Percentiles rank a stretch among this genome's conserved stretches.
phyloP scores from a whole-genome alignment of 2,888 invertebrate genomes.

The Sarcophaga variegata region DNA sequence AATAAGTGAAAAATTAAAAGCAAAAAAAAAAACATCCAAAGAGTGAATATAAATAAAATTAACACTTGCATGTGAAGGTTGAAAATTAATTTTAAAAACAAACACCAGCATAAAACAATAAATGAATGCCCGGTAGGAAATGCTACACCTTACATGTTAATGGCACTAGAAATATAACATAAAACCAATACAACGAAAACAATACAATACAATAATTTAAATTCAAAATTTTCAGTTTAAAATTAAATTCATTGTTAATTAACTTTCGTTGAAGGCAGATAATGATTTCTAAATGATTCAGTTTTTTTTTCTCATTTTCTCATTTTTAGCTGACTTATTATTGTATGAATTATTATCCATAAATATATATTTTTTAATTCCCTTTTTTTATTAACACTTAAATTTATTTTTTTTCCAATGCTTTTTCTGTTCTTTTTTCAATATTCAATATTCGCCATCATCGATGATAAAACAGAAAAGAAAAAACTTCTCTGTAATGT shows the following conservation, averaged over 20 bases:
- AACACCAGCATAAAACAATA: slow-evolving; percentile 3
- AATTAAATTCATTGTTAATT: too few species aligned
- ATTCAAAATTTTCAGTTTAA: too few species aligned
- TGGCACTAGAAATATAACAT: too few species aligned
- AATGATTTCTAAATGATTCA: too few species aligned
- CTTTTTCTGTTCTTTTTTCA: background rate
- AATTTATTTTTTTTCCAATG: background rate
- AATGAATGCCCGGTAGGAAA: slow-evolving; percentile 15
- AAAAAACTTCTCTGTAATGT: slow-evolving; percentile 43
- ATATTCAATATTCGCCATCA: slow-evolving; percentile 21
- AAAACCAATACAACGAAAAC: too few species aligned
- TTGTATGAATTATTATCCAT: background rate
- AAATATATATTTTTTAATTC: slow-evolving; percentile 25
- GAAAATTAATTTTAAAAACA: slow-evolving; percentile 39
- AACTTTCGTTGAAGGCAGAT: too few species aligned
- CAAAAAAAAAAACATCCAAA: background rate
- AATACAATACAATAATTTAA: too few species aligned
- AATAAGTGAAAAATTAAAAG: too few species aligned
- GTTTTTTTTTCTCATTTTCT: slow-evolving; percentile 17
- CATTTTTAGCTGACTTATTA: slow-evolving; percentile 28
- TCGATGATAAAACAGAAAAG: slow-evolving; percentile 4
- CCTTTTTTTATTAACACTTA: slow-evolving; percentile 20
- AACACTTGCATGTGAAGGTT: slow-evolving; percentile 48
- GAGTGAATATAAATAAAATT: slow-evolving; percentile 47
- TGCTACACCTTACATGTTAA: too few species aligned